Percentiles rank a stretch among this genome's conserved stretches.
Conservation (phyloP, 2,888 invertebrate genomes). For the Ochropacha duplaris region DNA sequence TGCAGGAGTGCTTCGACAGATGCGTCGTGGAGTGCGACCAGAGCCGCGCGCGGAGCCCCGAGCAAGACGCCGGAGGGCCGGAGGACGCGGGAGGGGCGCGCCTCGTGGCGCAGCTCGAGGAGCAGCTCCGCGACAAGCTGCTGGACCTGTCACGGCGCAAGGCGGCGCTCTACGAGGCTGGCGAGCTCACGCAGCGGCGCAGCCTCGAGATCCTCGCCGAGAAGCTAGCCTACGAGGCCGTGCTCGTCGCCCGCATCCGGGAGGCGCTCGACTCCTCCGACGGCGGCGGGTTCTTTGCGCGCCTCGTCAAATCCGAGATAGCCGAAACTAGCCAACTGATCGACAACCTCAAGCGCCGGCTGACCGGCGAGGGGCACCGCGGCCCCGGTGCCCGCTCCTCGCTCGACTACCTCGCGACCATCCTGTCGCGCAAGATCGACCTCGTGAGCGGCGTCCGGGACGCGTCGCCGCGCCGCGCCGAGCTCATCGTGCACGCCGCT, state of each 20-base stretch:
- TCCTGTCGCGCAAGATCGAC: constrained; percentile 88
- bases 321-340: constrained; percentile 90
- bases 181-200: constrained; percentile 86
- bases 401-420: constrained; percentile 88
- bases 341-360: constrained; percentile 86
- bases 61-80: constrained; percentile 48
- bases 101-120: constrained; percentile 85
- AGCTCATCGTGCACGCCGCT: constrained; percentile 66
- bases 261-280: constrained; percentile 85
- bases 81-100: constrained; percentile 83
- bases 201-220: constrained; percentile 89
- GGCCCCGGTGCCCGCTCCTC: constrained; percentile 64
- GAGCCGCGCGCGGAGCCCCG: constrained; percentile 40
- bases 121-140: constrained; percentile 86
- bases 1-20: constrained; percentile 83
- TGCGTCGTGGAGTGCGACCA: constrained; percentile 81
- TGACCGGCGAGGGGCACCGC: constrained; percentile 81
- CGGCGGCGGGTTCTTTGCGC: constrained; percentile 82
- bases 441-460: constrained; percentile 40
- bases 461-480: constrained; percentile 45
- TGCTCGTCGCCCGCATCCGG: constrained; percentile 86
- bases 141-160: constrained; percentile 87
- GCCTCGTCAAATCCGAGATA: constrained; percentile 86
- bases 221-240: constrained; percentile 91
- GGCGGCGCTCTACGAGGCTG: constrained; percentile 85